A percentile compares a stretch with the other conserved stretches of the same genome.
These are phyloP conservation scores for Rhyzopertha dominica DNA, from an alignment of 1,140 invertebrate genomes.

Conservation along the genomic window DNA sequence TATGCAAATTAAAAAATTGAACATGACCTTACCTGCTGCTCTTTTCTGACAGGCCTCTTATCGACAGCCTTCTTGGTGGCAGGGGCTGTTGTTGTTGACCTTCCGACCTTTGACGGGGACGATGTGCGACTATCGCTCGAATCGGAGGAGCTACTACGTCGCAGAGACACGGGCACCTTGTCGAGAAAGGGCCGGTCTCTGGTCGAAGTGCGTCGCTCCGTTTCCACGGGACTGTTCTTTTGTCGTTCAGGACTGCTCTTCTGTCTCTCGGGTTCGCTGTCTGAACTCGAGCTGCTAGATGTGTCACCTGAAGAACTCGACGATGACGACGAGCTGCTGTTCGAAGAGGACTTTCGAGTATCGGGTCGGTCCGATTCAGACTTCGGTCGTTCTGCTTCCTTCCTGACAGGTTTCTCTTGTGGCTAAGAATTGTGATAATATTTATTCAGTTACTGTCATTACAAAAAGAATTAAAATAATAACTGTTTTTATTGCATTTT, in stretches of 20 bases:
- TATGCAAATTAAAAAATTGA: no score
- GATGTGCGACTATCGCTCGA: slow-evolving; percentile 38
- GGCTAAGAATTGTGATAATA: no score
- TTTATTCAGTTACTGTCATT: no score
- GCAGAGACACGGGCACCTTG: slow-evolving; percentile 44
- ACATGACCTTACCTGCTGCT: no score
- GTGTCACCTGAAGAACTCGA: slow-evolving; percentile 41
- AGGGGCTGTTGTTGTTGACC: slow-evolving; percentile 16
- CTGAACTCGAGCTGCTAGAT: slow-evolving; percentile 43
- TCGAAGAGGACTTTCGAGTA: slow-evolving; percentile 43
- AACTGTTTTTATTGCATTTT: no score
- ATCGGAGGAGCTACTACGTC: slow-evolving; percentile 39
- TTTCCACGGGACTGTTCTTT: slow-evolving; percentile 23
- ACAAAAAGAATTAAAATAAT: no score
- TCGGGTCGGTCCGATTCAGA: no score
- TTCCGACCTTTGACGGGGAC: no score
- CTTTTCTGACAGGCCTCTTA: no score
- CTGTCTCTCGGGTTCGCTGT: slow-evolving; percentile 36
- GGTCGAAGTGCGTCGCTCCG: slow-evolving; percentile 32
- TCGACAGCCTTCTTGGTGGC: no score
- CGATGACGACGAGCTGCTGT: slow-evolving; percentile 45
- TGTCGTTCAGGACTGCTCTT: slow-evolving; percentile 20
- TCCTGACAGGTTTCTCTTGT: slow-evolving; percentile 32
- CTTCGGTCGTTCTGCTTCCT: slow-evolving; percentile 23
- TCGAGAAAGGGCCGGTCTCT: slow-evolving; percentile 48